phyloP scores from a whole-genome alignment of 2,888 invertebrate genomes.

The Stramonita haemastoma region DNA sequence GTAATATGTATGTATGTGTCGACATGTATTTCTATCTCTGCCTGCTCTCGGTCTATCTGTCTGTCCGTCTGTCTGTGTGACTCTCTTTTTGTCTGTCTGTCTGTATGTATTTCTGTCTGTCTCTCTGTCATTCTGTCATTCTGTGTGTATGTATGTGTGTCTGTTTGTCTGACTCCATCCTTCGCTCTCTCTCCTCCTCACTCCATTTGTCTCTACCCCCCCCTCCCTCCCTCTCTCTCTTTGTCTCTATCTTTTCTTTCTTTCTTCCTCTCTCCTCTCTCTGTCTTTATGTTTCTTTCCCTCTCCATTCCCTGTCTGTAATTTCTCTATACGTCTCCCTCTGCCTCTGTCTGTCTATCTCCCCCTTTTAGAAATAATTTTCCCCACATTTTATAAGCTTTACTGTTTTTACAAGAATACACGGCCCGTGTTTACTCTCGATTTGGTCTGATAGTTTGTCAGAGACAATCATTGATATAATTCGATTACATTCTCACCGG shows the following conservation, averaged over 20 bases:
- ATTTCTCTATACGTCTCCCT: neutral
- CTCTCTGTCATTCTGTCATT: neutral
- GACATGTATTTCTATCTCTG: too few relatives aligned
- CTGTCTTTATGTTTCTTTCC: neutral
- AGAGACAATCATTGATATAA: neutral
- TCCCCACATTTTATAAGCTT: too few relatives aligned
- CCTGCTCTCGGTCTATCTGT: neutral
- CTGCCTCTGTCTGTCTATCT: neutral
- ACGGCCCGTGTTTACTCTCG: neutral
- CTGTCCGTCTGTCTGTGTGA: neutral
- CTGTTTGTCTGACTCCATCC: neutral
- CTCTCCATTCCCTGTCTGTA: neutral
- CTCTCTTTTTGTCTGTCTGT: neutral
- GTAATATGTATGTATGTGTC: too few relatives aligned
- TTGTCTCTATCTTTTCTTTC: too few relatives aligned
- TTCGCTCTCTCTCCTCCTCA: neutral
- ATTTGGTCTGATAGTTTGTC: neutral
- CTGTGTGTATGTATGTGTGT: neutral
- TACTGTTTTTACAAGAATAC: too few relatives aligned
- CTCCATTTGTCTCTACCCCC: too few relatives aligned
- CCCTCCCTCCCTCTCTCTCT: too few relatives aligned
- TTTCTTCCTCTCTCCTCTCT: neutral
- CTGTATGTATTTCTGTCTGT: neutral
- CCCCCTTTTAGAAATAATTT: too few relatives aligned
- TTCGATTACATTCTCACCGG: too few relatives aligned